Conservation (phyloP, 2,888 invertebrate genomes). For the Pseudeuparius sepicola region DNA sequence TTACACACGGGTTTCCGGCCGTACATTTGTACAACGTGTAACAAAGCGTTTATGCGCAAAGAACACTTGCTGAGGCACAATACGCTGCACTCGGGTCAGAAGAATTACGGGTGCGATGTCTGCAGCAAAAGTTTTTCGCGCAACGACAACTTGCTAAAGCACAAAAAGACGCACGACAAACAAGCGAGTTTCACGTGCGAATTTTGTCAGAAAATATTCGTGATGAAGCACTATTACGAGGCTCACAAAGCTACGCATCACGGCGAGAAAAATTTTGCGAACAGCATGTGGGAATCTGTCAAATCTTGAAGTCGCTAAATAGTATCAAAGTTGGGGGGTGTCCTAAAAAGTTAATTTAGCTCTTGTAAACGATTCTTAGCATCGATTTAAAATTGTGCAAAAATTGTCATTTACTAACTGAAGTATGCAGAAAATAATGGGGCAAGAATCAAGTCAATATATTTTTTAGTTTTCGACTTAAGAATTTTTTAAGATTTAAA, state of each 20-base stretch:
- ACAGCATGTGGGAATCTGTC: no score
- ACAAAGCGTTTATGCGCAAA: constrained; percentile 58
- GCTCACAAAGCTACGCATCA: constrained; percentile 51
- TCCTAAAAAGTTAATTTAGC: no score
- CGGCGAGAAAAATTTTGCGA: no score
- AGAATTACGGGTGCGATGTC: constrained; percentile 52
- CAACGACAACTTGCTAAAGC: constrained; percentile 50
- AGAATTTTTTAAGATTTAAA: no score
- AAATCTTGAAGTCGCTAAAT: no score
- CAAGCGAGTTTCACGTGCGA: constrained; percentile 52
- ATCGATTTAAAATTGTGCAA: no score
- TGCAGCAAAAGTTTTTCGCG: constrained; percentile 46
- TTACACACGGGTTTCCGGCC: constrained; percentile 57
- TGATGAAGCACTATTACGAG: constrained; percentile 55
- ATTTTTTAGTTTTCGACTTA: no score
- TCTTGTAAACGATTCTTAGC: no score
- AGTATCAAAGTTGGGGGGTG: no score
- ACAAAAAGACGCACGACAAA: constrained; percentile 48
- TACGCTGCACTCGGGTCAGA: constrained; percentile 57
- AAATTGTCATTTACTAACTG: no score
- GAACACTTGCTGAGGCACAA: constrained; percentile 58
- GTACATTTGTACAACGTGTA: constrained; percentile 54
- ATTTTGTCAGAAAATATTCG: constrained; percentile 54
- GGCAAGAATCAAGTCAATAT: no score
- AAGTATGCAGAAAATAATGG: no score